These are phyloP conservation scores for Enteromius thamalakanensis DNA, from an alignment of 2,797 vertebrate species.

Conservation along the genomic window DNA sequence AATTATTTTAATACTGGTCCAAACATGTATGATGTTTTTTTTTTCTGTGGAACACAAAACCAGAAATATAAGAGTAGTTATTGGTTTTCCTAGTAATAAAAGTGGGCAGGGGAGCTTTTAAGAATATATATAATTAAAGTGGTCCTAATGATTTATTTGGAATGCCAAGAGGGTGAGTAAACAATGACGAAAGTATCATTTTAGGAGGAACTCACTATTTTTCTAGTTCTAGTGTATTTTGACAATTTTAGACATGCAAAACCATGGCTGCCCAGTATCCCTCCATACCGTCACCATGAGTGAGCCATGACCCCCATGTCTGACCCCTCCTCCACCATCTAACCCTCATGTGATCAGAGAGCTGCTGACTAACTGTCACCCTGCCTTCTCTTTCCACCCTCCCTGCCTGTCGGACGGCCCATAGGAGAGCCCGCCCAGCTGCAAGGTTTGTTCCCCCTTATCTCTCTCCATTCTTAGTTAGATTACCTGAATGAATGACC, in stretches of 20 bases:
- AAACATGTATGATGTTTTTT: not conserved
- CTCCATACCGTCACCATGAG: constrained; percentile 53
- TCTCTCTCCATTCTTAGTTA: constrained; percentile 75
- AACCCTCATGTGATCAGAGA: constrained; percentile 69
- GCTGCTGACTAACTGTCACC: constrained; percentile 69
- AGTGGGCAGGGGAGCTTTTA: not conserved
- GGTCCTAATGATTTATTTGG: not conserved
- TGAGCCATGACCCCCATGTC: constrained; percentile 63
- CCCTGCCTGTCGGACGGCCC: constrained; percentile 80
- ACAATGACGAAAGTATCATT: not conserved
- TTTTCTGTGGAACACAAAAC: not conserved
- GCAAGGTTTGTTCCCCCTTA: constrained; percentile 82
- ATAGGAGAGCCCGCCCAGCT: constrained; percentile 81
- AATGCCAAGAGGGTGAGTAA: constrained; percentile 13
- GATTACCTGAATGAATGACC: constrained; percentile 48
- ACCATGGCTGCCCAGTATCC: constrained; percentile 37
- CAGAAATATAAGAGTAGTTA: not conserved
- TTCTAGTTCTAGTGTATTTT: constrained; percentile 19
- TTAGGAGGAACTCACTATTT: not conserved
- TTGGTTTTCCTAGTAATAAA: not conserved
- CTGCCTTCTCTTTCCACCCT: constrained; percentile 75
- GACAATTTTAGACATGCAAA: constrained; percentile 22
- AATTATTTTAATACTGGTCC: not conserved
- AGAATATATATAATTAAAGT: not conserved
- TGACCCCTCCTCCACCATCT: constrained; percentile 72